Evolutionary conservation across 2,888 invertebrate species (phyloP), one percentile per base, ranked within the genome.

Genomic region (Hecatera dysodea): DNA sequence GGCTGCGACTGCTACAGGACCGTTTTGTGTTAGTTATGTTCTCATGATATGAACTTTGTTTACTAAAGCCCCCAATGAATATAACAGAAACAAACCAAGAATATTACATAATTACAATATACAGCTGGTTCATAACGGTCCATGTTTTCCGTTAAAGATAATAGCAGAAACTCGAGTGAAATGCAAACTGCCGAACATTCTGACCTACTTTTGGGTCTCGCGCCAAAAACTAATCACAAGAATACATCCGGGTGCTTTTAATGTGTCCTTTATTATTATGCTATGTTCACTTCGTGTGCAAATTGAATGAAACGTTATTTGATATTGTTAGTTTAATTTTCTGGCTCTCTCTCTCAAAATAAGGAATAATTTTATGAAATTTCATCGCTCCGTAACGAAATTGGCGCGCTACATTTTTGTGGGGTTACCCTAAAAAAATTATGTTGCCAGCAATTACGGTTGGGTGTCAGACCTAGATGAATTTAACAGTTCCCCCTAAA

Each of bases 101-200:
- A 57, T 70, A 81, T 72, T 53, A 55, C 69, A 71, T 72, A 74
- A 86, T 81, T 78, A 83, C 76, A 83, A 78, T 83, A 79, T 70
- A 80, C 77, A 79, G 81, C 74, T 78, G 69, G 73, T 75, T 77
- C 79, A 79, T 78, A 82, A 79, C 75, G 36, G 70, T 65, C 57
- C 74, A 82, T 77, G 80, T 72, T 59, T 77, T 72, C 75, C 74
- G 78, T 86, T 84, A 78, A 81, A 78, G 75, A 81, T 80, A 86
- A 85, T 81, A 65, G 67, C 71, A 64, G 69, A 73, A 78, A 78
- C 72, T 60, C 65, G 75, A 59, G 71, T 66, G 67, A 77, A 82
- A 83, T 83, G 71, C 75, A 70, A 84, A 80, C 67, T 74, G 65
- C 55, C 62, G 65, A 72, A 77, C 67, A 77, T 72, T 79, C 52